Evolutionary conservation across 1,140 invertebrate genomes (phyloP).

Genomic region (Plectrocnemia conspersa): DNA sequence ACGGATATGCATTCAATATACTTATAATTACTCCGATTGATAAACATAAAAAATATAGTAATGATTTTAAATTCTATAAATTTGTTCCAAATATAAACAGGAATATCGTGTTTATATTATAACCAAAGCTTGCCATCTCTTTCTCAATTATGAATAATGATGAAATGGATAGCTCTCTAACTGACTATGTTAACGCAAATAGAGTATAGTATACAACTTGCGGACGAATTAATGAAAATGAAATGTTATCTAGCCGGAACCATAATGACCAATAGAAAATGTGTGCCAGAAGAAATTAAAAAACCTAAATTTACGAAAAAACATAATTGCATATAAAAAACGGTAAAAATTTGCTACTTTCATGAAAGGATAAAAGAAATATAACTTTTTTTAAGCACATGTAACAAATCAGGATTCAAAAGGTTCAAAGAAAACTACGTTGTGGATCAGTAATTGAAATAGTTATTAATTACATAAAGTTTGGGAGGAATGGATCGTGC

Average conservation of each 20-base stretch:
- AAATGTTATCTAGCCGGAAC: slow-evolving; percentile 17
- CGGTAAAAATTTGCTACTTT: slow-evolving; percentile 20
- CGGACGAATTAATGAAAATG: slow-evolving; percentile 30
- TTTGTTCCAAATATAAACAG: too few relatives aligned
- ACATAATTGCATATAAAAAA: slow-evolving; percentile 25
- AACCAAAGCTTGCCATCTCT: too few relatives aligned
- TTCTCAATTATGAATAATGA: too few relatives aligned
- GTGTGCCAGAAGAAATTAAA: slow-evolving; percentile 24
- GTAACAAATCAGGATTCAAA: slow-evolving; percentile 4
- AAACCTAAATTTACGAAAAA: slow-evolving; percentile 18
- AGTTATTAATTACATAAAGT: slow-evolving; percentile 24
- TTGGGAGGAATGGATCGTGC: slow-evolving; percentile 33
- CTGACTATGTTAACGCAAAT: too few relatives aligned
- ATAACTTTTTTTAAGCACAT: slow-evolving; percentile 29
- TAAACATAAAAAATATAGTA: too few relatives aligned
- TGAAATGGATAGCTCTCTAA: too few relatives aligned
- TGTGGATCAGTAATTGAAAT: slow-evolving; percentile 13
- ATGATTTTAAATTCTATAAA: too few relatives aligned
- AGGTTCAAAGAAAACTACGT: slow-evolving; percentile 22
- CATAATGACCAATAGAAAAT: slow-evolving; percentile 30
- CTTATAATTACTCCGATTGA: too few relatives aligned
- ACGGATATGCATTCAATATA: too few relatives aligned
- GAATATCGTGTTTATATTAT: too few relatives aligned
- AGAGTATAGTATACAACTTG: slow-evolving; percentile 25
- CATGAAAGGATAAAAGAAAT: slow-evolving; percentile 32